Evolutionary conservation across 2,888 invertebrate species (phyloP).

Genomic region (Cephus pygmeus): DNA sequence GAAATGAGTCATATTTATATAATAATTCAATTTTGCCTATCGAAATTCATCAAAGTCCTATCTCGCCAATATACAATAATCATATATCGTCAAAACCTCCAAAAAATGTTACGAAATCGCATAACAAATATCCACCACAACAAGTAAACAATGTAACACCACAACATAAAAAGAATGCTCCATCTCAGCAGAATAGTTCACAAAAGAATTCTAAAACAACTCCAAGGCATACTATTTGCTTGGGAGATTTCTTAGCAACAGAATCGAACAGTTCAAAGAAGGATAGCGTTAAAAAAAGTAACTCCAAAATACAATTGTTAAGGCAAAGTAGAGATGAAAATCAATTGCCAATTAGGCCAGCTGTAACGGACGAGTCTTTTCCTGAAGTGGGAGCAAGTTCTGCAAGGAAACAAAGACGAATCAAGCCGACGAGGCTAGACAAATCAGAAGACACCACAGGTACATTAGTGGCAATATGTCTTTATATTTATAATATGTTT

Average conservation of each 20-base stretch:
- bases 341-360: conserved; percentile 1
- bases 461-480: conserved; percentile 14
- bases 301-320: conserved; percentile 16
- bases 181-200: conserved; percentile 30
- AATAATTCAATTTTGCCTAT: conserved; percentile 21
- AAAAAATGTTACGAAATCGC: conserved; percentile 20
- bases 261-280: conserved; percentile 34
- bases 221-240: conserved; percentile 34
- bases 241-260: conserved; percentile 45
- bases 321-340: conserved; percentile 11
- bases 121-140: conserved; percentile 19
- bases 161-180: conserved; percentile 17
- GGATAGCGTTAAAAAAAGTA: conserved; percentile 30
- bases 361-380: conserved; percentile 27
- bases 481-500: background rate
- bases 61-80: conserved; percentile 37
- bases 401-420: conserved; percentile 37
- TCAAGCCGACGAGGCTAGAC: conserved; percentile 51
- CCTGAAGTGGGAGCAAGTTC: conserved; percentile 28
- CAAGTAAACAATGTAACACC: conserved; percentile 19
- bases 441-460: conserved; percentile 38
- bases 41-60: conserved; percentile 27
- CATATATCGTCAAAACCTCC: conserved; percentile 16
- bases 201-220: conserved; percentile 34
- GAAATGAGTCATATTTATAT: conserved; percentile 17